A percentile compares a stretch with the other conserved stretches of the same genome.
Conservation (phyloP, 1,140 invertebrate species). For the Geopemphigus sp. region DNA sequence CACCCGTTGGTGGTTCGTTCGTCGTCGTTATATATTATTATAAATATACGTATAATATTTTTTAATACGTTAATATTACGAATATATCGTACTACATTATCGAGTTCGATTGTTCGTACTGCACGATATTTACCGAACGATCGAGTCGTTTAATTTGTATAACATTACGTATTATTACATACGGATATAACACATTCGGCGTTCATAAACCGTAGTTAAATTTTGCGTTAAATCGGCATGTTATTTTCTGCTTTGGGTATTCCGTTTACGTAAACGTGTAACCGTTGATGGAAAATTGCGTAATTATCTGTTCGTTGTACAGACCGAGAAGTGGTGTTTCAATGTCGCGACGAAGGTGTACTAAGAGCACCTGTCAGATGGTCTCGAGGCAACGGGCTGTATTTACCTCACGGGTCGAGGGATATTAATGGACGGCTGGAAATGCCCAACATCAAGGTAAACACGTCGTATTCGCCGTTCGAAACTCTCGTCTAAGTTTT, state of each 20-base stretch:
- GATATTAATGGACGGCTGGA: slow-evolving; percentile 71
- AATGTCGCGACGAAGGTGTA: slow-evolving; percentile 84
- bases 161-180: too few species aligned
- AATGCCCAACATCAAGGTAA: slow-evolving; percentile 77
- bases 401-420: slow-evolving; percentile 68
- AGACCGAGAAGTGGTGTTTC: slow-evolving; percentile 88
- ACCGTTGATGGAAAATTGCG: too few species aligned
- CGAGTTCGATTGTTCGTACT: too few species aligned
- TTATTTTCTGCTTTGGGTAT: slow-evolving; percentile 8
- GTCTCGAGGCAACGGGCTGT: slow-evolving; percentile 67
- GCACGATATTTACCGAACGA: too few species aligned
- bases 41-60: too few species aligned
- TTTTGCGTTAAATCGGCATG: slow-evolving; percentile 1
- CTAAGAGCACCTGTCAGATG: slow-evolving; percentile 73
- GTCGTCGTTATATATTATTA: too few species aligned
- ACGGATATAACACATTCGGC: not conserved
- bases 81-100: too few species aligned
- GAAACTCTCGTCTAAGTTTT: not conserved
- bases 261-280: not conserved
- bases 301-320: slow-evolving; percentile 50
- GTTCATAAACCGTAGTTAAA: not conserved
- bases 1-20: too few species aligned
- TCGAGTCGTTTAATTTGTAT: too few species aligned
- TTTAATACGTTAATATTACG: too few species aligned
- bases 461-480: slow-evolving; percentile 27